Evolutionary conservation across 1,140 invertebrate species (phyloP).

Genomic region (Globodera ellingtonae): DNA sequence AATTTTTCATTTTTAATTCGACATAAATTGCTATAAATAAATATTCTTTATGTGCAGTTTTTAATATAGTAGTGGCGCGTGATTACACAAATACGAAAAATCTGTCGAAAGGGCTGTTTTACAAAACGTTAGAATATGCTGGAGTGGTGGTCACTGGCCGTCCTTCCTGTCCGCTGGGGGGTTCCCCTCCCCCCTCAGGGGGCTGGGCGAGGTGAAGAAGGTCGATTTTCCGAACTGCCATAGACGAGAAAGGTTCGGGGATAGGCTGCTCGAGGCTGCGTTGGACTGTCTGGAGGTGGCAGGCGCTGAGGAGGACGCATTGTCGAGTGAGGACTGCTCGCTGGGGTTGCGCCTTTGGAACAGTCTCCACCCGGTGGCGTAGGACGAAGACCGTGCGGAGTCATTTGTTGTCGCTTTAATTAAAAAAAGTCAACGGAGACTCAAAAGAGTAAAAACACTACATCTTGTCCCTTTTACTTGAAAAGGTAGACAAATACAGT

Average conservation of each 20-base stretch:
- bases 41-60: no score
- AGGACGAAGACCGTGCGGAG: neutral
- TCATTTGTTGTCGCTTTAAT: neutral
- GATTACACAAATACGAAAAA: no score
- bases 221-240: slow-evolving; percentile 5
- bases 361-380: slow-evolving; percentile 8
- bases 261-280: neutral
- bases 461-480: no score
- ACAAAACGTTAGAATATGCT: neutral
- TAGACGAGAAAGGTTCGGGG: slow-evolving; percentile 15
- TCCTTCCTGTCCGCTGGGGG: neutral
- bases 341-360: slow-evolving; percentile 20
- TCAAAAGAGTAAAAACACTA: no score
- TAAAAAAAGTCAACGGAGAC: neutral
- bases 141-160: neutral
- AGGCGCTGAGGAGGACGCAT: slow-evolving; percentile 12
- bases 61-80: no score
- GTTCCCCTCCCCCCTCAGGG: neutral
- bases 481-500: no score
- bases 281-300: slow-evolving; percentile 22
- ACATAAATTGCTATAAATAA: neutral
- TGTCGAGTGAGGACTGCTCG: neutral
- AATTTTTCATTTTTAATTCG: neutral
- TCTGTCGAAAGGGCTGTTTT: neutral
- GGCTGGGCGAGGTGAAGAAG: neutral